phyloP scores from a whole-genome alignment of 2,888 invertebrate genomes.

The Ferdinandea cuprea region DNA sequence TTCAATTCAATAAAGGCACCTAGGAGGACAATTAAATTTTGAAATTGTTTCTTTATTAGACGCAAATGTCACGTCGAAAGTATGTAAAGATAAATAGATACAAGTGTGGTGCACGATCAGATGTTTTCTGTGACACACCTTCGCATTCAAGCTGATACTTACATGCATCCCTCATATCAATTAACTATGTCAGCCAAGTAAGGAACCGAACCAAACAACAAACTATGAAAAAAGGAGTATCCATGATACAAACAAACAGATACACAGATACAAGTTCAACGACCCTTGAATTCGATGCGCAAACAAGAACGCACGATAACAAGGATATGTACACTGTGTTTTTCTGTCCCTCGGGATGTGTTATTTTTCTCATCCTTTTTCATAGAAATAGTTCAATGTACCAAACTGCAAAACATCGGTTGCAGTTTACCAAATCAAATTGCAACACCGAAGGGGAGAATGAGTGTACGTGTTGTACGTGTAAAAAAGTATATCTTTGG shows the following conservation, averaged over 20 bases:
- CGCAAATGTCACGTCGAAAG: slow-evolving; percentile 1
- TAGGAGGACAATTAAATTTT: slow-evolving; percentile 16
- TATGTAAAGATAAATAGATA: neutral
- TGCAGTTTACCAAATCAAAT: slow-evolving; percentile 45
- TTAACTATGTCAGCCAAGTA: slow-evolving; percentile 45
- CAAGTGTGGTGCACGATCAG: slow-evolving; percentile 29
- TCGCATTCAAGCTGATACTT: slow-evolving; percentile 7
- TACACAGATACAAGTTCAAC: slow-evolving; percentile 51
- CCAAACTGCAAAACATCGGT: slow-evolving; percentile 21
- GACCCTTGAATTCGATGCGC: slow-evolving; percentile 51
- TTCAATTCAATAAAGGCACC: slow-evolving; percentile 13
- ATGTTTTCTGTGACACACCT: slow-evolving; percentile 24
- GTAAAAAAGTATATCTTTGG: slow-evolving; percentile 18
- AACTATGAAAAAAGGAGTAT: slow-evolving; percentile 12
- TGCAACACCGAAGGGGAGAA: slow-evolving; percentile 44
- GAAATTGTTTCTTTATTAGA: slow-evolving; percentile 17
- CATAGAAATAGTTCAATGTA: slow-evolving; percentile 50
- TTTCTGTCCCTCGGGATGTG: neutral
- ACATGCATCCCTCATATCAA: slow-evolving; percentile 12
- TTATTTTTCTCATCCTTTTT: slow-evolving; percentile 13
- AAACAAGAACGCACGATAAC: slow-evolving; percentile 34
- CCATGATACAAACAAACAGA: neutral
- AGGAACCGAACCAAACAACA: slow-evolving; percentile 10
- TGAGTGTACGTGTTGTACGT: too few relatives aligned
- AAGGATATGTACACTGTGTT: slow-evolving; percentile 13